Evolutionary conservation across 2,797 vertebrate species (phyloP).

Genomic region (Taeniopygia guttata): DNA sequence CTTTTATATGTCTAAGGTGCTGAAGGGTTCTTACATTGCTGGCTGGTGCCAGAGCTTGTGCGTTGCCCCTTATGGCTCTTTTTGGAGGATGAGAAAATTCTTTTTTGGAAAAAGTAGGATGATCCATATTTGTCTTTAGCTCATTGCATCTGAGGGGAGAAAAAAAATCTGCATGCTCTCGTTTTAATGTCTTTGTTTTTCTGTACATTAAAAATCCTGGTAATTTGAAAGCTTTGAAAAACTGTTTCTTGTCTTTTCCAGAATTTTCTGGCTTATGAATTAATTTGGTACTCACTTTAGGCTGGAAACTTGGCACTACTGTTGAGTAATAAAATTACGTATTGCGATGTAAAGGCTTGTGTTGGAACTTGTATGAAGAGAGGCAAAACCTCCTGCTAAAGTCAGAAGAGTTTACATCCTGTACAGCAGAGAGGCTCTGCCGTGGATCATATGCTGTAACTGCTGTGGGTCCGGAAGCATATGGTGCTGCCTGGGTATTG

Average conservation of each 20-base stretch:
- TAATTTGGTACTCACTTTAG: background rate
- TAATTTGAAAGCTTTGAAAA: background rate
- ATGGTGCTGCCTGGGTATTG: background rate
- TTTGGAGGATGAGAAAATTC: background rate
- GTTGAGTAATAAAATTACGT: background rate
- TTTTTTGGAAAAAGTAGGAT: background rate
- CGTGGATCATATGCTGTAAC: fast-evolving
- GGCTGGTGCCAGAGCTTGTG: background rate
- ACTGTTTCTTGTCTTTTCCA: background rate
- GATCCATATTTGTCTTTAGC: background rate
- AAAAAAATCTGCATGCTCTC: background rate
- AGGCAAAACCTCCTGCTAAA: background rate
- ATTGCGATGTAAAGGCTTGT: background rate
- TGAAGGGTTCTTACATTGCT: background rate
- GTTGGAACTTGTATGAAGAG: background rate
- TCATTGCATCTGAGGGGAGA: background rate
- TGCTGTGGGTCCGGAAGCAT: background rate
- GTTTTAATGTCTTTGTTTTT: background rate
- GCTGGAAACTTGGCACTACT: background rate
- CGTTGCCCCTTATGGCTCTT: background rate
- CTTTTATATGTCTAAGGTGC: background rate
- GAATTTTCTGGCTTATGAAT: background rate
- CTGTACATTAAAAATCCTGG: background rate
- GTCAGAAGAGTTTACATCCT: background rate
- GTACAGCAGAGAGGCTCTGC: background rate